phyloP scores from a whole-genome alignment of 2,113 vertebrate genomes.

The Oostethus manadensis region DNA sequence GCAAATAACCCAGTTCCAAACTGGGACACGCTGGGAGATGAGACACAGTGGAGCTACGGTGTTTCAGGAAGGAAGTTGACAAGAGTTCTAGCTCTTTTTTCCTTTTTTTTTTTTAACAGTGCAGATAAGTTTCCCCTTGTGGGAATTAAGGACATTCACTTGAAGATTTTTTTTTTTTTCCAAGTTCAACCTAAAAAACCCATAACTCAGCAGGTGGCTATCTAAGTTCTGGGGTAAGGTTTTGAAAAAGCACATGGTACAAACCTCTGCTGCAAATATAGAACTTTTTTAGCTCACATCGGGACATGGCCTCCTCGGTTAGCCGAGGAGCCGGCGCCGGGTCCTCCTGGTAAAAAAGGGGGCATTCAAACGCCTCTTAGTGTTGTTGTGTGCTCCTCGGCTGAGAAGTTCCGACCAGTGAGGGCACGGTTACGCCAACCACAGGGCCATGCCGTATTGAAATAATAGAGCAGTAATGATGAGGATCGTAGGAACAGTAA shows the following conservation, averaged over 20 bases:
- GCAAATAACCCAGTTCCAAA: constrained; percentile 22
- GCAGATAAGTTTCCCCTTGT: constrained; percentile 56
- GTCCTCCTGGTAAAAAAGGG: constrained; percentile 55
- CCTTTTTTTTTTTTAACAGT: constrained; percentile 67
- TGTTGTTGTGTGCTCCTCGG: constrained; percentile 31
- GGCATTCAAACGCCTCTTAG: constrained; percentile 41
- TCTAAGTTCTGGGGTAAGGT: neutral
- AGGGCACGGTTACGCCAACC: constrained; percentile 57
- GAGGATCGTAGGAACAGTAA: constrained; percentile 58
- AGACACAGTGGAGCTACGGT: constrained; percentile 63
- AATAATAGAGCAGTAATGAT: constrained; percentile 53
- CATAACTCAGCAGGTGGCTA: constrained; percentile 2
- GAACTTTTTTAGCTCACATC: constrained; percentile 53
- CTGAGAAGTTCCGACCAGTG: constrained; percentile 51
- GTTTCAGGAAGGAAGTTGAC: constrained; percentile 43
- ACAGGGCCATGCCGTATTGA: constrained; percentile 60
- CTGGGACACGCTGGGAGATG: constrained; percentile 17
- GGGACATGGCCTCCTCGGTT: constrained; percentile 54
- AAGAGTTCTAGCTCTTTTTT: constrained; percentile 52
- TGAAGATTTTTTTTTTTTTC: constrained; percentile 50
- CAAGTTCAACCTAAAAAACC: constrained; percentile 34
- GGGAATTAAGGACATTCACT: constrained; percentile 69
- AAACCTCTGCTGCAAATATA: constrained; percentile 69
- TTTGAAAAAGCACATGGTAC: constrained; percentile 39
- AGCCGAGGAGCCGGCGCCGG: constrained; percentile 34